Percentiles rank a stretch among this genome's conserved stretches.
Conservation (phyloP, 1,140 invertebrate genomes). For the Pollicipes pollicipes region DNA sequence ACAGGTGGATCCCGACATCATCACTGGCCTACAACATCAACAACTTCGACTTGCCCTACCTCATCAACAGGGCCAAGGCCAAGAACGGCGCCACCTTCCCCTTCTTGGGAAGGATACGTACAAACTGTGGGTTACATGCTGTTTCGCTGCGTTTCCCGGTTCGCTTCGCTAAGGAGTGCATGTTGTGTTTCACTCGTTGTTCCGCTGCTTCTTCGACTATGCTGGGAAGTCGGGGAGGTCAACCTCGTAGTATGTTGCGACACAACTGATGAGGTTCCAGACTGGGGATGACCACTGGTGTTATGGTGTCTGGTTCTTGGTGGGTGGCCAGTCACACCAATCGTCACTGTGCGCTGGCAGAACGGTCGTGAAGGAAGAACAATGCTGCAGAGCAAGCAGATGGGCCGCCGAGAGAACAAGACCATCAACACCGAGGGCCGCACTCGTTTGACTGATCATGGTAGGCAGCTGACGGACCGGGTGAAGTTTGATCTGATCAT, state of each 20-base stretch:
- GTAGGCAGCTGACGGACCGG: too few relatives aligned
- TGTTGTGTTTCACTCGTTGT: background rate
- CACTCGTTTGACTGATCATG: conserved; percentile 80
- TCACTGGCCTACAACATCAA: conserved; percentile 99
- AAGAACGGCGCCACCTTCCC: conserved; percentile 54
- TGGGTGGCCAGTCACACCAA: too few relatives aligned
- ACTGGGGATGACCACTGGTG: too few relatives aligned
- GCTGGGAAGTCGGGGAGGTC: too few relatives aligned
- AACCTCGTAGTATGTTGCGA: too few relatives aligned
- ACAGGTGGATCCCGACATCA: conserved; percentile 87
- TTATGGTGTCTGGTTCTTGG: too few relatives aligned
- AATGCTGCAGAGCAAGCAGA: conserved; percentile 87
- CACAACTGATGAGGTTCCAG: too few relatives aligned
- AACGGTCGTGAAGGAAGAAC: conserved; percentile 75
- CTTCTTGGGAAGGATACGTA: conserved; percentile 49
- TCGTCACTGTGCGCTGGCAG: too few relatives aligned
- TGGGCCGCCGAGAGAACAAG: conserved; percentile 93
- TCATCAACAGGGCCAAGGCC: conserved; percentile 73
- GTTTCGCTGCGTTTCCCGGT: conserved; percentile 1
- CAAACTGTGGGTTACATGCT: conserved; percentile 33
- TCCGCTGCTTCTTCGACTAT: too few relatives aligned
- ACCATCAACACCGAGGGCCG: conserved; percentile 90
- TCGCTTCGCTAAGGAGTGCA: background rate
- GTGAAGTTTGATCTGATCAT: too few relatives aligned
- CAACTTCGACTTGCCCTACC: conserved; percentile 96